Conservation (phyloP, 2,113 vertebrate species). For the Cyanoderma ruficeps region DNA sequence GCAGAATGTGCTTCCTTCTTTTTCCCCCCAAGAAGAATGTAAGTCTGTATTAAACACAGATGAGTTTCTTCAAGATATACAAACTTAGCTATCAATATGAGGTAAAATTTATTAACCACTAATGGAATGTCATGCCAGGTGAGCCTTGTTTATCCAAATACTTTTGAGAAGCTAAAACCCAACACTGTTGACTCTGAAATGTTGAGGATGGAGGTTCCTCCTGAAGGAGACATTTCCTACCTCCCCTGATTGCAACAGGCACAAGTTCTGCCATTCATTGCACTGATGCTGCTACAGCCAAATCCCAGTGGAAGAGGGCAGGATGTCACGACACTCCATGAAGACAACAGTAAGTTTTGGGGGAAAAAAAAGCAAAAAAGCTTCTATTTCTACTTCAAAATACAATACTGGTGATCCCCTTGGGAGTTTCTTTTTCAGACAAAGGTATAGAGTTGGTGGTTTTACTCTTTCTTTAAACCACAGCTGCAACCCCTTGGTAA, state of each 20-base stretch:
- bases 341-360: neutral
- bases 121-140: neutral
- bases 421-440: neutral
- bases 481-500: neutral
- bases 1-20: neutral
- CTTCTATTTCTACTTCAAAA: neutral
- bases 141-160: neutral
- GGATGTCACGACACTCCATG: neutral
- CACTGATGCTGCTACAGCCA: constrained; percentile 38
- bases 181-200: neutral
- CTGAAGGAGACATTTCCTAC: neutral
- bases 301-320: neutral
- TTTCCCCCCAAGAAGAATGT: neutral
- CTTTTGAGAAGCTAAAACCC: neutral
- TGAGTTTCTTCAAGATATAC: neutral
- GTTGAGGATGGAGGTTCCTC: neutral
- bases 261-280: neutral
- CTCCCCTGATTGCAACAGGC: neutral
- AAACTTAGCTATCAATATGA: neutral
- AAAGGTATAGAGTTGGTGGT: neutral
- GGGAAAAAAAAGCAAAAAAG: neutral
- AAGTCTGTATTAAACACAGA: neutral
- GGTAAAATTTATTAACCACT: neutral
- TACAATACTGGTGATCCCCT: neutral
- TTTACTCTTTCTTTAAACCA: neutral